Base-by-base conservation (phyloP, 2,113 vertebrate genomes). In the Limanda limanda region DNA sequence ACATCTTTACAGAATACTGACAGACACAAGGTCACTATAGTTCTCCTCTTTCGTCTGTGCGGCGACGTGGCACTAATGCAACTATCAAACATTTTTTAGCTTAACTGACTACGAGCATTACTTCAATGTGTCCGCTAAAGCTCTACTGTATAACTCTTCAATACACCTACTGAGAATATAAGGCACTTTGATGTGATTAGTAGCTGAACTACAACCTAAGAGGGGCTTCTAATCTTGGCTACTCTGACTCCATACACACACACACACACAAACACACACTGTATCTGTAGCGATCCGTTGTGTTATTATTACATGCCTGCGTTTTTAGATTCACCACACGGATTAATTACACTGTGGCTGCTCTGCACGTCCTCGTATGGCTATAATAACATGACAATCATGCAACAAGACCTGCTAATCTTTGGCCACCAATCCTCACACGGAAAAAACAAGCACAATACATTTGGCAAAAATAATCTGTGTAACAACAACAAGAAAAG, bases 171-270 rank as follows among this genome's bases (percentile, higher is more conserved):
- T 63, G 60, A 81, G 61, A 65, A 52, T 66, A 82, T 87, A 92
- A 94, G 92, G 91, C 92, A 93, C 92, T 93, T 89, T 82, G 15
- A 91, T 80, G 82, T 78, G 74, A 86, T 81, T 82, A 91, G 87
- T 86, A 91, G 91, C 81, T 84, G 52, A 76, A 79, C 85, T 84
- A 88, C 79, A 79, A 77, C 66, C 81, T 78, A 79, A 67, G n/a
- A 68, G 47, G 37, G 63, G 60, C 9, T 78, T 86, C 54, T 78
- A 59, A 79, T 48, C 40, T 76, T 81, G 73, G 76, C 75, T 78
- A 24, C 37, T 67, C 15, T 56, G 73, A 70, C 60, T 25, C 5
- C 4, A 1, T 20, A 37, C 68, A 27, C 37, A 31, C 17, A 45
- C 21, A 6, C 6, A 47, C 24, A 71, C 59, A 72, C 37, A 48